Percentiles rank a stretch among this genome's conserved stretches.
Evolutionary conservation across 2,797 vertebrate genomes (phyloP).

Genomic region (Anomalospiza imberbis): DNA sequence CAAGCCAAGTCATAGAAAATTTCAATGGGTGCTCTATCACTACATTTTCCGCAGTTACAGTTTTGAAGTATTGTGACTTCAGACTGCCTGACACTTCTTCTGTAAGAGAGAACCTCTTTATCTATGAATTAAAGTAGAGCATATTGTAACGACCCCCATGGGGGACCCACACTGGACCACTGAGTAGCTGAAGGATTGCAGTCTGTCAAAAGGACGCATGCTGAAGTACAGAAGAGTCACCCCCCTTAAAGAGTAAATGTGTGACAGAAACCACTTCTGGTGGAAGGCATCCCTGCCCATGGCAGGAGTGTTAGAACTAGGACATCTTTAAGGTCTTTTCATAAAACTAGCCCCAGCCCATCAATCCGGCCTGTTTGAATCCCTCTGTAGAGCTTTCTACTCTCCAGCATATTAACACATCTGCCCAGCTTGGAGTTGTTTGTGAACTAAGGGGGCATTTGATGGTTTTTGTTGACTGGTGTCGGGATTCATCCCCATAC

Average conservation of each 20-base stretch:
- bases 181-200: not conserved
- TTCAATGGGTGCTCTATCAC: not conserved
- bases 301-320: not conserved
- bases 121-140: not conserved
- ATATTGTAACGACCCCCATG: not conserved
- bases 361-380: not conserved
- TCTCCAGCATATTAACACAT: too few species aligned
- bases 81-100: not conserved
- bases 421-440: not conserved
- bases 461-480: fast-evolving
- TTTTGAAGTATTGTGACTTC: not conserved
- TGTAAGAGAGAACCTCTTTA: not conserved
- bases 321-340: not conserved
- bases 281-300: too few species aligned
- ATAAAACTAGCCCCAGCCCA: not conserved
- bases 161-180: fast-evolving
- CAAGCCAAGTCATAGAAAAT: not conserved
- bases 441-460: not conserved
- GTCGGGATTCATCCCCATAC: too few species aligned
- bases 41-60: not conserved
- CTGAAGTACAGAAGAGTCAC: too few species aligned
- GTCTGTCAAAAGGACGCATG: not conserved
- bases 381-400: not conserved
- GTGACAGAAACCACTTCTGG: not conserved
- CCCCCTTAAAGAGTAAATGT: not conserved